phyloP scores from a whole-genome alignment of 2,797 vertebrate genomes.

The Hapalemur alaotrensis region DNA sequence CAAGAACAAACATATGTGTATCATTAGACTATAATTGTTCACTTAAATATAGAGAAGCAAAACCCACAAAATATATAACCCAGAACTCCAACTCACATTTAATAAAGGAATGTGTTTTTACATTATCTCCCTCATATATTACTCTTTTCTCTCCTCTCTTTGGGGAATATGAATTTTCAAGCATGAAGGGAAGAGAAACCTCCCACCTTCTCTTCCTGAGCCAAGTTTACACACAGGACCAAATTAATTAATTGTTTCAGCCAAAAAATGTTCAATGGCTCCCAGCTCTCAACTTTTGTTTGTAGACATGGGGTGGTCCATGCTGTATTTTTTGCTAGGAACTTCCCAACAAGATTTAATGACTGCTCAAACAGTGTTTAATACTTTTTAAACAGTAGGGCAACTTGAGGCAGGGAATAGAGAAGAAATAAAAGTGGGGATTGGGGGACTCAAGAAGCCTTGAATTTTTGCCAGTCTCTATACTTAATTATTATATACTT shows the following conservation, averaged over 20 bases:
- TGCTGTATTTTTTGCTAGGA: neutral
- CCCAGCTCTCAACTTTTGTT: neutral
- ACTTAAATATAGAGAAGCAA: constrained; percentile 32
- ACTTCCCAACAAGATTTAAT: neutral
- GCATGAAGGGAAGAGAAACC: neutral
- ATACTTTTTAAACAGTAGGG: neutral
- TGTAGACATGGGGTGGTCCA: neutral
- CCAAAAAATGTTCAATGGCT: neutral
- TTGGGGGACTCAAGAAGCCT: neutral
- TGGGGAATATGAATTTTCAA: neutral
- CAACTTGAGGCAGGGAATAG: neutral
- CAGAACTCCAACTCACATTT: neutral
- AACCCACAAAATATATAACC: neutral
- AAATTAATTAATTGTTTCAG: neutral
- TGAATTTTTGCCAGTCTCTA: neutral
- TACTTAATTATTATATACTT: neutral
- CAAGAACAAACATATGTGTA: constrained; percentile 46
- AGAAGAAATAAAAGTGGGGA: neutral
- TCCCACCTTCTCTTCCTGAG: neutral
- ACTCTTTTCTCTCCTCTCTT: neutral
- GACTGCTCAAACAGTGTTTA: neutral
- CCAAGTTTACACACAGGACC: neutral
- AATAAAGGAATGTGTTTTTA: neutral
- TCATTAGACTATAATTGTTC: neutral
- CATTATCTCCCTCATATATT: neutral